Evolutionary conservation across 2,797 vertebrate species (phyloP).

Genomic region (Graptemys geographica): DNA sequence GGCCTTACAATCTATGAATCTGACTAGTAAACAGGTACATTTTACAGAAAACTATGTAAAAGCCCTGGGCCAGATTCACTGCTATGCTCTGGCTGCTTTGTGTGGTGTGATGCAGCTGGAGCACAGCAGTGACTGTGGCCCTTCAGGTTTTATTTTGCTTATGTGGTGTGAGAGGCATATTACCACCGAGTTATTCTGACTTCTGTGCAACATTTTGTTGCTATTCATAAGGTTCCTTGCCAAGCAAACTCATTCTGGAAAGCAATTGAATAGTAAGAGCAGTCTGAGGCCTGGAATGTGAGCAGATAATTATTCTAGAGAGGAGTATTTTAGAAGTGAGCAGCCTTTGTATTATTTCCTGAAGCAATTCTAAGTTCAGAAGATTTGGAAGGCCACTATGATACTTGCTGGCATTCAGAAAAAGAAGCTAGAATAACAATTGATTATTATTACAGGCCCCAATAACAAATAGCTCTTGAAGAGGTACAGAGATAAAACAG

Average conservation of each 20-base stretch:
- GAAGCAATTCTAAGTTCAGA: slow-evolving; percentile 28
- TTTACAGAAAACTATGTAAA: slow-evolving; percentile 45
- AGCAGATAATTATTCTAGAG: background rate
- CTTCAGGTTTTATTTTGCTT: slow-evolving; percentile 1
- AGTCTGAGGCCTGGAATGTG: background rate
- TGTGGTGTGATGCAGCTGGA: background rate
- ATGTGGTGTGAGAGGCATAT: slow-evolving; percentile 17
- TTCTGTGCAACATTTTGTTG: slow-evolving; percentile 21
- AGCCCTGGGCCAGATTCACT: background rate
- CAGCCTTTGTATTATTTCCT: slow-evolving; percentile 56
- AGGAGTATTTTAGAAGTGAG: slow-evolving; percentile 41
- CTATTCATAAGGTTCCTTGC: background rate
- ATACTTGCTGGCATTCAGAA: slow-evolving; percentile 23
- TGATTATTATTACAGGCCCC: background rate
- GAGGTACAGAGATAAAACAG: background rate
- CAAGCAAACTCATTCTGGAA: slow-evolving; percentile 57
- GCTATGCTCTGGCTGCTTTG: background rate
- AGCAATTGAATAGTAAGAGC: slow-evolving; percentile 47
- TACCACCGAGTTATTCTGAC: slow-evolving; percentile 22
- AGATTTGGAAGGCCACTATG: background rate
- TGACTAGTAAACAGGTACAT: slow-evolving; percentile 47
- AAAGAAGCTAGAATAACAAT: slow-evolving; percentile 18
- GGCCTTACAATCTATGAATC: slow-evolving; percentile 17
- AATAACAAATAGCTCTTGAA: background rate
- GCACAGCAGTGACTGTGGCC: background rate